Base-by-base conservation (phyloP, 2,888 invertebrate species). In the Ophioninae sp. region DNA sequence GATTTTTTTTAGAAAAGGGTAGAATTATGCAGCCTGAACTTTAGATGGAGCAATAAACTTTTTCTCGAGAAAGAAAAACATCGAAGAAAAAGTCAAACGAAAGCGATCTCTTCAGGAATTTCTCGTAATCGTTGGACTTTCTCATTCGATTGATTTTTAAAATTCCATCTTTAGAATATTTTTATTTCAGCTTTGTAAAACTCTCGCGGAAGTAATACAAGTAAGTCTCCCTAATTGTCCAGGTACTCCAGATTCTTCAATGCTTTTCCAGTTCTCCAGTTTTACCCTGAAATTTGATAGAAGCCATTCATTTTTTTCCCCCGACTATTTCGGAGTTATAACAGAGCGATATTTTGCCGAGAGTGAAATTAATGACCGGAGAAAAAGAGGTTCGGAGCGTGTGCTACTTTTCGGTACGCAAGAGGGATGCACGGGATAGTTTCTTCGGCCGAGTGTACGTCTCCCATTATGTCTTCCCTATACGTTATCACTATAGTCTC, bases 301-400 rank as follows among this genome's bases (percentile, higher is more conserved):
- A 50, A 50, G 50, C 50, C 17, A 50, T 17, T 17, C 50, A 17
- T 13, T 44, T 44, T 50, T 50, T 50, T 50, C 17, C 6, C 6
- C 0, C 13, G 17, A 1, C 50, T 17, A 50, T 50, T 50, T 50
- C 6, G 50, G 0, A 10, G 50, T 50, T 50, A 50, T 50, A 50
- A 50, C 50, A 10, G 50, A 50, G 17, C 6, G 6, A 50, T 50
- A 50, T 50, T 50, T 17, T 5, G 50, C 50, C 17, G 70, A 78
- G 79, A 86, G 86, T 86, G 69, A 82, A 87, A 88, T 82, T 81
- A 87, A 87, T 85, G 85, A 83, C 67, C 74, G 67, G 64, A 59
- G 30, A 37, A 69, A 75, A 69, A 61, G 30, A 61, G 41, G 75
- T 61, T 67, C 73, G 67, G 61, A 82, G 56, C 21, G 57, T 57